Evolutionary conservation across 2,113 vertebrate species (phyloP), one percentile per base, ranked within the genome.

Genomic region (Solea senegalensis): DNA sequence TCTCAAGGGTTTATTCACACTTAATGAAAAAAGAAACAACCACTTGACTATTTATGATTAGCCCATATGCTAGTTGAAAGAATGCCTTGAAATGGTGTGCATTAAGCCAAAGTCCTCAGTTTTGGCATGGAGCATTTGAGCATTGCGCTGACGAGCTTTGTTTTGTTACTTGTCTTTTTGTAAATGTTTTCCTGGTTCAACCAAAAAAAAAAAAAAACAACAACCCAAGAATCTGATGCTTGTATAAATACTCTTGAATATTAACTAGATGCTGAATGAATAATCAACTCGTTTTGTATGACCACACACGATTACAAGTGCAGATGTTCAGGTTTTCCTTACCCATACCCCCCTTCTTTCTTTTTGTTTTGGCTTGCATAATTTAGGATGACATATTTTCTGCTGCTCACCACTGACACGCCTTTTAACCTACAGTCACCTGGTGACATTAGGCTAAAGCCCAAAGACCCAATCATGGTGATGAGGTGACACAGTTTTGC

Each of bases 121-220:
- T 83, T 72, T 85, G 84, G 89, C 85, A 86, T 88, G 82, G 62
- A 79, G 72, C 45, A 48, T 78, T 87, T 79, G 60, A 84, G 82
- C 87, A 41, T 89, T 89, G 85, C 80, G 85, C 86, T 88, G 83
- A 82, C 61, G 3, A 84, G 85, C 81, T 88, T 89, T 83, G 78
- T 81, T 87, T 87, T 78, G 57, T 86, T 65, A 80, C 34, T 78
- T 74, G 65, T 77, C 67, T 82, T 77, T 84, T 77, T 84, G 76
- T 79, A 79, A 78, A 79, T 70, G 75, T 86, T 77, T 88, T 80
- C 55, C 78, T 76, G 56, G 53, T 74, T 79, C 73, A 74, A 72
- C 80, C 56, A 65, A 74, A 86, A 88, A 65, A 74, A 21, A 62
- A 75, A 75, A 74, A 66, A 44, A 68, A 44, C 54, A 65, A 70